Percentiles rank a stretch among this genome's conserved stretches.
Conservation (phyloP, 2,888 invertebrate genomes). For the Caenorhabditis wallacei region DNA sequence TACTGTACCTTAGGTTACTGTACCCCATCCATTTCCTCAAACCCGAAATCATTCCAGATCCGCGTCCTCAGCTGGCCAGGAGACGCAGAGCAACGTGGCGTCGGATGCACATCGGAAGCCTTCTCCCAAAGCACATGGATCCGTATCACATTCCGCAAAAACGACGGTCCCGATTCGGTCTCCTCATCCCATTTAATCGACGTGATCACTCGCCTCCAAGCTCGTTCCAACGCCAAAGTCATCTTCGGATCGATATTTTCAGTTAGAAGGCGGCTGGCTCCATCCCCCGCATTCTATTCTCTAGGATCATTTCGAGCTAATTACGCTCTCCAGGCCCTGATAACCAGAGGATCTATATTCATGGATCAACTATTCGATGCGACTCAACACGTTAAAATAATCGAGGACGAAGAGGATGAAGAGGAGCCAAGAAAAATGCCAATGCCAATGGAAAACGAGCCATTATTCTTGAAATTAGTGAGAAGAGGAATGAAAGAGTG, state of each 20-base stretch:
- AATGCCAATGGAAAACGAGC: constrained; percentile 40
- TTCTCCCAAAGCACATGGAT: constrained; percentile 67
- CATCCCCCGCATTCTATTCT: constrained; percentile 23
- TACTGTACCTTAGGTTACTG: too few relatives aligned
- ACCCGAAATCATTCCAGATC: too few relatives aligned
- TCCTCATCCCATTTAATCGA: constrained; percentile 23
- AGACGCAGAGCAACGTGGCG: constrained; percentile 62
- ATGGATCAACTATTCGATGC: constrained; percentile 72
- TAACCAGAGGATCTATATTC: constrained; percentile 74
- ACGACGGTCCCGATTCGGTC: constrained; percentile 9
- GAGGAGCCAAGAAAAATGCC: constrained; percentile 11
- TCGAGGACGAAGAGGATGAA: not conserved
- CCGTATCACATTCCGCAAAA: constrained; percentile 47
- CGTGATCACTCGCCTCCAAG: constrained; percentile 27
- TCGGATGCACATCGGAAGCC: constrained; percentile 67
- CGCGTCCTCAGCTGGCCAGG: constrained; percentile 67
- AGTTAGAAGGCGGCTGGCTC: constrained; percentile 62
- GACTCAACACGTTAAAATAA: constrained; percentile 7
- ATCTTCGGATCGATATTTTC: constrained; percentile 67
- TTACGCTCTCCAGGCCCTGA: constrained; percentile 73
- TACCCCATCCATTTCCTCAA: too few relatives aligned
- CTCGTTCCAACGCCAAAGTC: constrained; percentile 60
- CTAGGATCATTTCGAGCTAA: constrained; percentile 72
- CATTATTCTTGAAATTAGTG: constrained; percentile 58
- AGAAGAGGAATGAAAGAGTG: constrained; percentile 66